Base-by-base conservation (phyloP, 2,113 vertebrate species). In the Mastomys natalensis region DNA sequence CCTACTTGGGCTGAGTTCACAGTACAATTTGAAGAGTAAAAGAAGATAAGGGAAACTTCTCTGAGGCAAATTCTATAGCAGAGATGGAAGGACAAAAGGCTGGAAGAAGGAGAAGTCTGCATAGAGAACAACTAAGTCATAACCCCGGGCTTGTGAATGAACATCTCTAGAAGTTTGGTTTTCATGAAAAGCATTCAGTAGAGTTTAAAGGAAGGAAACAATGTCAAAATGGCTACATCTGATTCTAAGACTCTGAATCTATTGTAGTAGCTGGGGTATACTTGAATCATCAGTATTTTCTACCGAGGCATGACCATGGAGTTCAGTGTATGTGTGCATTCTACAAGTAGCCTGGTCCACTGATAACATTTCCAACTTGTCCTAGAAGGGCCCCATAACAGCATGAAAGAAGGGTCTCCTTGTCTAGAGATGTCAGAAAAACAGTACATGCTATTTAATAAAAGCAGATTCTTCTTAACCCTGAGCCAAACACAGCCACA, bases 241-340 rank as follows among this genome's bases (percentile, higher is more conserved):
- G 64, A 55, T 13, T 43, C n/a, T 51, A 51, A 91, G 16, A 22
- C 12, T 87, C 82, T 87, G 53, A 87, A 92, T 31, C 19, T 9
- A 80, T 7, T 31, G 48, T n/a, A 43, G 78, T 17, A 55, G 43
- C 3, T 1, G 43, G 9, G 17, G 8, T 5, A 4, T 40, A 11
- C 16, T 64, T n/a, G 40, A 74, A 58, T 62, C 4, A 15, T 68
- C 13, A 53, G 1, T 51, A 19, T 29, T 58, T 95, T 89, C 74
- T 84, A 8, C 51, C 74, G 77, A 87, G 8, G 8, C 74, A 51
- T 7, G 1, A 0, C 15, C 43, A 53, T n/a, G 16, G 89, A 17
- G 8, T 72, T 21, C 6, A 34, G 29, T 3, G 3, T 3, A 43
- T 51, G 68, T 17, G 43, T 1, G 8, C 1, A 58, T 1, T 9